Base-by-base conservation (phyloP, 2,113 vertebrate genomes). In the Dermatemys mawii region DNA sequence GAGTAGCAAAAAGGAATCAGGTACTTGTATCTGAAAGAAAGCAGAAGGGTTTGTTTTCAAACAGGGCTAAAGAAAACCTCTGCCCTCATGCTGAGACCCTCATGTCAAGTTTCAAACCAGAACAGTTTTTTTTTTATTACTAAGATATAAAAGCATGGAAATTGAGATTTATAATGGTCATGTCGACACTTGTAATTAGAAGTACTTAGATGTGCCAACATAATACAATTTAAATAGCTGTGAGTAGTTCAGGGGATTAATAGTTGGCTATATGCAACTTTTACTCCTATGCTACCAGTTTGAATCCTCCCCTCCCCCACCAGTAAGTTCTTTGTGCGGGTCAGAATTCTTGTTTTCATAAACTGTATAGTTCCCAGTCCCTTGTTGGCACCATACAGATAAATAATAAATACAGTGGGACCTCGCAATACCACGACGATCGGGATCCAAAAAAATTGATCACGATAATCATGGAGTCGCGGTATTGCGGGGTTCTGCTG, bases 121-220 rank as follows among this genome's bases (percentile, higher is more conserved):
- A 55, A 87, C 48, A 88, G 91, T 81, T 55, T 91, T 92, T 93
- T n/a, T 38, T 38, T 11, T 91, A 94, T 76, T 85, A 83, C 17
- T 49, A 70, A 81, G 70, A 91, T 76, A 88, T 49, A 90, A 92
- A 90, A 80, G 83, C 54, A 35, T 0, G 0, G 79, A 60, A 83
- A 90, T 87, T 50, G 11, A 87, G 89, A 95, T 93, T 95, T 94
- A 91, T 85, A 91, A 50, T 32, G 60, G 17, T 5, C 19, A 87
- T 1, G 0, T 44, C 93, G 50, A 91, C 86, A 84, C 86, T 90
- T 44, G 41, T 76, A 83, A 91, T 91, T 76, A 94, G 80, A 93
- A 95, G 83, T 79, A 70, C 81, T 90, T 87, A 87, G 38, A 35
- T 60, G 60, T 41, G 11, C 60, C 54, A 38, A 55, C 4, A 81